Evolutionary conservation across 2,888 invertebrate species (phyloP).

Genomic region (Eristalinus aeneus): DNA sequence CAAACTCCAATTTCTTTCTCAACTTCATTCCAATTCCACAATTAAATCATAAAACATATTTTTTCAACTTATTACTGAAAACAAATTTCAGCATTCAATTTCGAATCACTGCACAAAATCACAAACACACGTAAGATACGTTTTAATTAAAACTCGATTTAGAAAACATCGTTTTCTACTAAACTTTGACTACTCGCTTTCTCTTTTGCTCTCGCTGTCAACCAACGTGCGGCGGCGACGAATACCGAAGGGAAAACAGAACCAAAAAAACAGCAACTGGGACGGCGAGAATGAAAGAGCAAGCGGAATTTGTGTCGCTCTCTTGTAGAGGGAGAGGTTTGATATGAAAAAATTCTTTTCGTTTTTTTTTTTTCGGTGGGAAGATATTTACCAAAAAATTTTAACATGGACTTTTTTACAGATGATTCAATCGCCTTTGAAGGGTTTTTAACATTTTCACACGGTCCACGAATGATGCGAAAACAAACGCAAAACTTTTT

Average conservation of each 20-base stretch:
- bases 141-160: neutral
- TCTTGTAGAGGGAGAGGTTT: slow-evolving; percentile 32
- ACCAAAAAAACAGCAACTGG: slow-evolving; percentile 11
- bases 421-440: slow-evolving; percentile 56
- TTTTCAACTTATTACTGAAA: slow-evolving; percentile 7
- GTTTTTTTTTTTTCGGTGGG: slow-evolving; percentile 30
- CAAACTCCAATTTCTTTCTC: slow-evolving; percentile 24
- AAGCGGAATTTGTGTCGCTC: slow-evolving; percentile 40
- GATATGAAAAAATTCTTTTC: slow-evolving; percentile 38
- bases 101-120: slow-evolving; percentile 64
- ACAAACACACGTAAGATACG: slow-evolving; percentile 42
- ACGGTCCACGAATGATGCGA: slow-evolving; percentile 26
- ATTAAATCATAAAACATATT: slow-evolving; percentile 21
- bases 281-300: slow-evolving; percentile 50
- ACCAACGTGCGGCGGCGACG: slow-evolving; percentile 26
- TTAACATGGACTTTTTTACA: slow-evolving; percentile 62
- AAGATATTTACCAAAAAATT: slow-evolving; percentile 68
- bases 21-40: slow-evolving; percentile 20
- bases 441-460: slow-evolving; percentile 54
- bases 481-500: slow-evolving; percentile 36
- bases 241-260: slow-evolving; percentile 39
- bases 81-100: slow-evolving; percentile 38
- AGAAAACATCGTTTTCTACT: neutral
- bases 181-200: slow-evolving; percentile 38
- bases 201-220: slow-evolving; percentile 57